A percentile compares a stretch with the other conserved stretches of the same genome.
phyloP scores from a whole-genome alignment of 2,797 vertebrate genomes.

The Psittacula echo region DNA sequence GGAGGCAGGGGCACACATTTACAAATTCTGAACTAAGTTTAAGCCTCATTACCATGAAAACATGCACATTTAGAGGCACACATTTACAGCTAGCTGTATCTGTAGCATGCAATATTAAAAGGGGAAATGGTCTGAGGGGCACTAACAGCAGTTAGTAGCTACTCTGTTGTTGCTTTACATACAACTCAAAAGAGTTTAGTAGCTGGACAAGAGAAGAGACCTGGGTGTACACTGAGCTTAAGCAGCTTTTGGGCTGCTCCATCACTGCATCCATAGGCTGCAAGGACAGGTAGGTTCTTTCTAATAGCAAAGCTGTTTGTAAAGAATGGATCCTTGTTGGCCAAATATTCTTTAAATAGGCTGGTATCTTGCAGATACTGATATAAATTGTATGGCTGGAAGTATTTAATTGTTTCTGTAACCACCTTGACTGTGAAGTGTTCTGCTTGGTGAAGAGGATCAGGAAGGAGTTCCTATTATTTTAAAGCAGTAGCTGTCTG shows the following conservation, averaged over 20 bases:
- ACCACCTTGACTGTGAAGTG: neutral
- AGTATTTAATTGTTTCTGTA: conserved; percentile 39
- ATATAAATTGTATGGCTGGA: neutral
- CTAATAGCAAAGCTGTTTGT: neutral
- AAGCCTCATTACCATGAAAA: neutral
- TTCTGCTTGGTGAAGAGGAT: conserved; percentile 1
- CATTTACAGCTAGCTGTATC: neutral
- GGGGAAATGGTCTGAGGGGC: neutral
- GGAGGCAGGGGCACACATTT: neutral
- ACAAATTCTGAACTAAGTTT: neutral
- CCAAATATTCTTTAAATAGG: neutral
- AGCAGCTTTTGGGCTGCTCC: neutral
- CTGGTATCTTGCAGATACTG: neutral
- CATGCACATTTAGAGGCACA: neutral
- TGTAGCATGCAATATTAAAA: neutral
- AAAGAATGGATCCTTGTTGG: neutral
- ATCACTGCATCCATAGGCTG: neutral
- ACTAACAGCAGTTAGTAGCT: neutral
- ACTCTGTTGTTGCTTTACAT: neutral
- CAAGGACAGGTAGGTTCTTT: neutral
- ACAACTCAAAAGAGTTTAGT: neutral
- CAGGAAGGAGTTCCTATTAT: conserved; percentile 20
- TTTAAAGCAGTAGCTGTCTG: conserved; percentile 42
- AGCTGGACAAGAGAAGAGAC: neutral
- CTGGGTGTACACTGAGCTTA: neutral